These are phyloP conservation scores for Linyphia triangularis DNA, from an alignment of 2,888 invertebrate species.

Conservation along the genomic window DNA sequence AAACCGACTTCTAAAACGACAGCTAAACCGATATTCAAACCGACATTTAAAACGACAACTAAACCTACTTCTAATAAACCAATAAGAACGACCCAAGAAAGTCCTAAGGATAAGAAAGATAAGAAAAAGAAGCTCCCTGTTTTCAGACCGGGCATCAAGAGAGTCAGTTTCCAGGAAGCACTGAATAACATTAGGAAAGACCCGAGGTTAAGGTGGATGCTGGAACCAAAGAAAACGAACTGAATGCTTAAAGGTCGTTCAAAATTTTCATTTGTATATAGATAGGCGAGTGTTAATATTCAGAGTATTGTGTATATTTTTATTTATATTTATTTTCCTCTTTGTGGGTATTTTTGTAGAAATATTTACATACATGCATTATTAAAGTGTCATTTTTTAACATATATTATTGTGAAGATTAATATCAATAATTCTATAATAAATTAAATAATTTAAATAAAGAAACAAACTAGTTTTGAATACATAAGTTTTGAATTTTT, in stretches of 20 bases:
- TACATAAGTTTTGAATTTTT: too few relatives aligned
- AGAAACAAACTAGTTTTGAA: too few relatives aligned
- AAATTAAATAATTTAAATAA: too few relatives aligned
- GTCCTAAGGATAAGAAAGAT: background rate
- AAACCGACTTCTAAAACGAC: background rate
- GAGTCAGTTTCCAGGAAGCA: slow-evolving; percentile 40
- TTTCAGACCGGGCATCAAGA: background rate
- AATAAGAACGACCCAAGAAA: background rate
- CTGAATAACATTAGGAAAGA: slow-evolving; percentile 41
- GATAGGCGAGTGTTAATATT: background rate
- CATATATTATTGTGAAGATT: too few relatives aligned
- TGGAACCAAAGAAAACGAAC: slow-evolving; percentile 11
- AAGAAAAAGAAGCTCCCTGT: slow-evolving; percentile 35
- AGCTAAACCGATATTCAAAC: too few relatives aligned
- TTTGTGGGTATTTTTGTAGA: too few relatives aligned
- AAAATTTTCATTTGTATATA: background rate
- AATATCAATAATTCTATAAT: too few relatives aligned
- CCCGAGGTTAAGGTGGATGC: slow-evolving; percentile 57
- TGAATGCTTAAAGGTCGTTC: background rate
- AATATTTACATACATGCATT: too few relatives aligned
- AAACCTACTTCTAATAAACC: background rate
- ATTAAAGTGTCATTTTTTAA: too few relatives aligned
- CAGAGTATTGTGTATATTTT: background rate
- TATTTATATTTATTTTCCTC: background rate
- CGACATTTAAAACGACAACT: background rate